Evolutionary conservation across 2,888 invertebrate species (phyloP).

Genomic region (Drosophila anceps): DNA sequence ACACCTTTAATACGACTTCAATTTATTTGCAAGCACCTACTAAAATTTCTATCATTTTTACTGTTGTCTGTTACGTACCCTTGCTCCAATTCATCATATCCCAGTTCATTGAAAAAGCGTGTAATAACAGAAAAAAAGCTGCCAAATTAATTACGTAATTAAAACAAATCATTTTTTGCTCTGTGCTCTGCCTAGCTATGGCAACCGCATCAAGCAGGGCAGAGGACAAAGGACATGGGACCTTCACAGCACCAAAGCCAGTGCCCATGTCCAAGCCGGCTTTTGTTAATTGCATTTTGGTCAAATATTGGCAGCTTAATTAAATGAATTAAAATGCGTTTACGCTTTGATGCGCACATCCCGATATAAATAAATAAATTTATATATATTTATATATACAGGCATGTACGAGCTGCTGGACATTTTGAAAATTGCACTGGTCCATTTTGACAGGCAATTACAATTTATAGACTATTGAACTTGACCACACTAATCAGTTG

Average conservation of each 20-base stretch:
- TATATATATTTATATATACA: not conserved
- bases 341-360: constrained; percentile 58
- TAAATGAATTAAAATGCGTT: constrained; percentile 81
- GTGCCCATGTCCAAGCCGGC: constrained; percentile 31
- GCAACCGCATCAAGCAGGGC: constrained; percentile 28
- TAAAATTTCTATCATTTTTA: not conserved
- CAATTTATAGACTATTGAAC: constrained; percentile 61
- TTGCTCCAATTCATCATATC: not conserved
- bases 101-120: not conserved
- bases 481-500: constrained; percentile 60
- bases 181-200: constrained; percentile 10
- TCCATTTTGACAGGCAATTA: constrained; percentile 76
- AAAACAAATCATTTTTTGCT: constrained; percentile 62
- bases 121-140: constrained; percentile 48
- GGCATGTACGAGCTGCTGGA: constrained; percentile 1
- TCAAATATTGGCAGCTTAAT: constrained; percentile 84
- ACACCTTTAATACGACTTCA: not conserved
- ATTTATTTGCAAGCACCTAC: not conserved
- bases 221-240: constrained; percentile 10
- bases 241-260: constrained; percentile 1
- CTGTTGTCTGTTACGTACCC: not conserved
- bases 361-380: constrained; percentile 8
- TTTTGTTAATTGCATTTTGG: constrained; percentile 83
- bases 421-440: constrained; percentile 21
- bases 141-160: constrained; percentile 73